Base-by-base conservation (phyloP, 2,888 invertebrate genomes). In the Drosophila infuscata region DNA sequence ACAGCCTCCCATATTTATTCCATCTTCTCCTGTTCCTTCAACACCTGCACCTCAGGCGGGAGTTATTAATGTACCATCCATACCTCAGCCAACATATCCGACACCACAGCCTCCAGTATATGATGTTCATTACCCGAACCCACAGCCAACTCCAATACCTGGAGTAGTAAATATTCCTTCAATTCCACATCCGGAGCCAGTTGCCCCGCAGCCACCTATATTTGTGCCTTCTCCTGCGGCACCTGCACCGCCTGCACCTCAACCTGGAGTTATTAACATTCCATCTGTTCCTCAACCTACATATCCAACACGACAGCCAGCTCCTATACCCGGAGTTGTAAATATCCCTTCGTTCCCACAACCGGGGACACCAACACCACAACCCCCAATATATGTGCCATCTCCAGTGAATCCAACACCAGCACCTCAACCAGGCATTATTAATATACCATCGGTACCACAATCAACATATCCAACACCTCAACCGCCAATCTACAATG, bases 261-360 rank as follows among this genome's bases (percentile, higher is more conserved):
- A 58, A 20, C 67, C 79, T 7, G 78, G 60, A 30, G 36, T 64
- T 17, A 57, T 79, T 1, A 69, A 79, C 8, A 66, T 79, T 41
- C 64, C 76, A 1, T 76, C 80, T 0, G 56, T 29, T 0, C 48
- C 66, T 29, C 65, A 91, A 48, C 90, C 93, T 12, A 35, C 73
- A 87, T 91, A 56, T 36, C 46, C 63, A 48, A 32, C 25, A 17
- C 48, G 48, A 32, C 41, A 64, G 9, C 41, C 48, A 3, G 20
- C 57, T 3, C 36, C n/a, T 3, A 33, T 43, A n/a, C 69, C 74
- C 6, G 67, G 36, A 30, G 30, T 81, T n/a, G 41, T 81, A 0
- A 80, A 81, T 29, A 74, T 79, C 49, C 69, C 67, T 4, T 81
- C 80, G 1, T 30, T 43, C n/a, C 67, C 64, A 15, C 30, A 57